Evolutionary conservation across 2,797 vertebrate species (phyloP), one percentile per base, ranked within the genome.

Genomic region (Poeciliopsis paucimaculata): DNA sequence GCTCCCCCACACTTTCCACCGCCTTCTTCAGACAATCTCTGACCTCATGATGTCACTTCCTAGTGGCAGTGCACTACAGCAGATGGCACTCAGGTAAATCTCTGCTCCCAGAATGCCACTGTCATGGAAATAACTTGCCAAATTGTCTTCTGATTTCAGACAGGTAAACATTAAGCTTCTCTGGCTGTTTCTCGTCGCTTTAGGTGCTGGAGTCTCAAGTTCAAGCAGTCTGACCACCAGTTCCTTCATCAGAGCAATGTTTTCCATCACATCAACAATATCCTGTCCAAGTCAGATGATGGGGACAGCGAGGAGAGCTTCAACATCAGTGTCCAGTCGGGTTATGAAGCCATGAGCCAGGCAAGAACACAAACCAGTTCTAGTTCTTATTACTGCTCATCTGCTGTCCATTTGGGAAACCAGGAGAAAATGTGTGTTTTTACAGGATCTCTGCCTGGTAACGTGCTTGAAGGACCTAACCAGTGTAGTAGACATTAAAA

Each of bases 191-290:
- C 15, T 83, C 45, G 0, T 78, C 41, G 34, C 94, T 86, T 66
- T 86, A 99, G 98, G 84, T 99, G 98, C 90, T 99, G 98, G 98
- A 99, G 98, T 93, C 97, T 99, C 77, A 99, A 99, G 93, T 99
- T 99, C 93, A 99, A 99, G 89, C 98, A 99, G 85, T 99, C 98
- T 0, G 98, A 99, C 93, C 98, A 99, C 86, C 98, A 99, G 88
- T 99, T 99, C 90, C 96, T 99, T 86, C 98, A 99, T 89, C 98
- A 99, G 91, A 99, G 98, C 94, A 99, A 99, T n/a, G 98, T 99
- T 84, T 99, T 99, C 92, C 98, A 99, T 94, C 98, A 99, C 92
- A 99, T 99, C 92, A 99, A 99, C 94, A 99, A 99, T 82, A 99
- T 99, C 91, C 95, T 99, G 87, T 99, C 98, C 62, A 99, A 99